Conservation (phyloP, 2,113 vertebrate species). For the Australoheros scitulus region DNA sequence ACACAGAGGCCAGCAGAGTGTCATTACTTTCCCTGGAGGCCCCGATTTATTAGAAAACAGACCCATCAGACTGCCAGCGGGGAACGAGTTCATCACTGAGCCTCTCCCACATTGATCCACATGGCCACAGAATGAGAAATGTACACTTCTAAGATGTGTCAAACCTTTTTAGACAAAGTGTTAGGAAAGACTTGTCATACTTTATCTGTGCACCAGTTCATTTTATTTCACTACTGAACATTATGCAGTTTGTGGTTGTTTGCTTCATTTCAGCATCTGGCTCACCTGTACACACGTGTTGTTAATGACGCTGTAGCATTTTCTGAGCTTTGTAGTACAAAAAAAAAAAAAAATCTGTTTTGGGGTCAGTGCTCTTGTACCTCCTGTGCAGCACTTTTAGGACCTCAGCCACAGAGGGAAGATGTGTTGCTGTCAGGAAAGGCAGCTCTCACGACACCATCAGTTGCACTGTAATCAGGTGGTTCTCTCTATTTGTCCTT, state of each 20-base stretch:
- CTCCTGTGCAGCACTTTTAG: slow-evolving; percentile 40
- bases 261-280: neutral
- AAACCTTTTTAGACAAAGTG: neutral
- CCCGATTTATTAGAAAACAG: slow-evolving; percentile 62
- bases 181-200: neutral
- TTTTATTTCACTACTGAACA: neutral
- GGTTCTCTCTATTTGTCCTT: slow-evolving; percentile 16
- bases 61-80: slow-evolving; percentile 41
- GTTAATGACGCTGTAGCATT: neutral
- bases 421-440: slow-evolving; percentile 51
- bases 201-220: neutral
- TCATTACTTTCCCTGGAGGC: slow-evolving; percentile 41
- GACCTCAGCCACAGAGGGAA: slow-evolving; percentile 42
- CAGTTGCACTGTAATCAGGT: slow-evolving; percentile 11
- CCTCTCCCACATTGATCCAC: slow-evolving; percentile 45
- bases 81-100: slow-evolving; percentile 57
- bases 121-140: slow-evolving; percentile 35
- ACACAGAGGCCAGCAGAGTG: slow-evolving; percentile 24
- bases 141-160: neutral
- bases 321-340: neutral
- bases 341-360: slow-evolving; percentile 21
- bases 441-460: slow-evolving; percentile 36
- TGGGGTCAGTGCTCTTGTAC: slow-evolving; percentile 47
- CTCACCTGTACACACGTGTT: neutral
- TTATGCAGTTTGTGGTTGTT: neutral